Conservation (phyloP, 2,888 invertebrate species). For the Drosophila tripunctata region DNA sequence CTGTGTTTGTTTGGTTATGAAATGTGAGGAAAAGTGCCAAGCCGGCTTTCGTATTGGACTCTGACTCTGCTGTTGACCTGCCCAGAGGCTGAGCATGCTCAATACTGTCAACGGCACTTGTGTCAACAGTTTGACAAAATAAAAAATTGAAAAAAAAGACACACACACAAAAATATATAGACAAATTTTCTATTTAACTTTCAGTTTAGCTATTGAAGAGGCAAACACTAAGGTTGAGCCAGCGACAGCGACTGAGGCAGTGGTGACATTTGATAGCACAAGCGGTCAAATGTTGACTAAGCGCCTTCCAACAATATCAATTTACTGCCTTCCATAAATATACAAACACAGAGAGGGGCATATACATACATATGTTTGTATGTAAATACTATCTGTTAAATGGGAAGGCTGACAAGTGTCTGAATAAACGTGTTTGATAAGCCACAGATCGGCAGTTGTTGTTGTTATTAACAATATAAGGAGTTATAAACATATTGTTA, state of each 20-base stretch:
- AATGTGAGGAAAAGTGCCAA: conserved; percentile 48
- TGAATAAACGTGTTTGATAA: conserved; percentile 31
- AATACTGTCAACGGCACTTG: conserved; percentile 54
- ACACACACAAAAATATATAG: too few species aligned
- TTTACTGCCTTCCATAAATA: conserved; percentile 27
- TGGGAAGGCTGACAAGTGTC: conserved; percentile 54
- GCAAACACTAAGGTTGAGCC: too few species aligned
- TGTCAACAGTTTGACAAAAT: conserved; percentile 49
- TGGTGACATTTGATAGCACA: conserved; percentile 74
- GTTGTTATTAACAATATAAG: conserved; percentile 2
- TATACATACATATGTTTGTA: not conserved
- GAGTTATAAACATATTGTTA: conserved; percentile 17
- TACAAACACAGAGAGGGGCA: conserved; percentile 1
- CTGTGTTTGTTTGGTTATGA: conserved; percentile 41
- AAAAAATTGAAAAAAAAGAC: too few species aligned
- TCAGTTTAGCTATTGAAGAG: conserved; percentile 46
- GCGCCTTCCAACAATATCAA: conserved; percentile 39
- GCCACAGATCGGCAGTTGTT: not conserved
- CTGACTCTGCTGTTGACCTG: conserved; percentile 57
- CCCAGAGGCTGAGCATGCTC: conserved; percentile 42
- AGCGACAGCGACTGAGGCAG: too few species aligned
- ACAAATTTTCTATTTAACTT: conserved; percentile 67
- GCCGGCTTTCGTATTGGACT: conserved; percentile 17
- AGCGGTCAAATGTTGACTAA: conserved; percentile 67
- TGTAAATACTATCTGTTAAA: conserved; percentile 25